These are phyloP conservation scores for Pangasius sanitwongsei DNA, from an alignment of 2,797 vertebrate species.

Conservation along the genomic window DNA sequence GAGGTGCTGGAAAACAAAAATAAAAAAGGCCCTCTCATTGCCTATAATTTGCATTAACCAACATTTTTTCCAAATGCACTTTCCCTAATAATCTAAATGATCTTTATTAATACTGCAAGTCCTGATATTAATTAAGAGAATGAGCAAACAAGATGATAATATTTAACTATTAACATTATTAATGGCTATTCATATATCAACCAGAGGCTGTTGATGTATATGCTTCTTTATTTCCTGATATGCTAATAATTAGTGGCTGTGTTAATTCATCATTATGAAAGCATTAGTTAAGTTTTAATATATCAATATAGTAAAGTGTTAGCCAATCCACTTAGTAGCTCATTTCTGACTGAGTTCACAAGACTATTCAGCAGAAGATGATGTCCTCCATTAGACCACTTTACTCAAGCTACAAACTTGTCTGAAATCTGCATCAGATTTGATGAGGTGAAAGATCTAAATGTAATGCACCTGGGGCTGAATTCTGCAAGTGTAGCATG, in stretches of 20 bases:
- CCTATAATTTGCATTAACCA: not conserved
- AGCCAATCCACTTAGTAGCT: not conserved
- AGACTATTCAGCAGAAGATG: not conserved
- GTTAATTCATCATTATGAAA: not conserved
- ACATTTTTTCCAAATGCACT: not conserved
- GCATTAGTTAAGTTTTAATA: not conserved
- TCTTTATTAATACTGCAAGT: not conserved
- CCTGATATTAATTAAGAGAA: not conserved
- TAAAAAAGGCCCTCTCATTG: not conserved
- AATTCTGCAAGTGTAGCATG: not conserved
- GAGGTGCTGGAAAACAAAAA: not conserved
- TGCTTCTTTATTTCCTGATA: not conserved
- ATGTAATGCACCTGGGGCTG: not conserved
- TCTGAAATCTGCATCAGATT: not conserved
- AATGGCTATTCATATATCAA: not conserved
- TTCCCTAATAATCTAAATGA: not conserved
- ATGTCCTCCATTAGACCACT: not conserved
- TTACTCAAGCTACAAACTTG: not conserved
- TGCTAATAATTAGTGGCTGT: not conserved
- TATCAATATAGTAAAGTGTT: not conserved
- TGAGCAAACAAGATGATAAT: not conserved
- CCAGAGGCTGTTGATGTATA: not conserved
- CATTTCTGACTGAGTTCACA: not conserved
- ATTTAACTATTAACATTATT: not conserved
- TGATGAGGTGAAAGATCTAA: not conserved